These are phyloP conservation scores for Caenorhabditis sulstoni DNA, from an alignment of 2,888 invertebrate species.

Conservation along the genomic window DNA sequence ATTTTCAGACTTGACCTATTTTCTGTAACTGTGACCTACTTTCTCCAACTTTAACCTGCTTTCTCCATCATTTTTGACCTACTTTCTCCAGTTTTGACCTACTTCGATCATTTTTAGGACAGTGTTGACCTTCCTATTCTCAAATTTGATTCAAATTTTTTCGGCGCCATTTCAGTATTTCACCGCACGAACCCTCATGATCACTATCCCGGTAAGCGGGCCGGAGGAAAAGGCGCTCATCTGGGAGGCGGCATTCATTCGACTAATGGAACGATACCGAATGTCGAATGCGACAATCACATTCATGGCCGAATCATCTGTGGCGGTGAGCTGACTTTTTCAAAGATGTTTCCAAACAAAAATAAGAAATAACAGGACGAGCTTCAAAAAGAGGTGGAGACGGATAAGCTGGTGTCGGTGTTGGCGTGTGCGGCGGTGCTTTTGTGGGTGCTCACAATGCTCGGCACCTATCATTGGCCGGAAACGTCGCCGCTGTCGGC, in stretches of 20 bases:
- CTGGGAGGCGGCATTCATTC: slow-evolving; percentile 44
- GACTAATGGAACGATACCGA: slow-evolving; percentile 13
- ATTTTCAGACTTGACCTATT: too few relatives aligned
- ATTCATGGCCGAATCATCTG: slow-evolving; percentile 49
- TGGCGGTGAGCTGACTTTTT: slow-evolving; percentile 25
- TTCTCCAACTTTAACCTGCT: too few relatives aligned
- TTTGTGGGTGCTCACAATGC: slow-evolving; percentile 26
- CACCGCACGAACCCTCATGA: slow-evolving; percentile 17
- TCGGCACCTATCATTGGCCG: slow-evolving; percentile 37
- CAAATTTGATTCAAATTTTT: too few relatives aligned
- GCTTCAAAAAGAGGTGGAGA: slow-evolving; percentile 29
- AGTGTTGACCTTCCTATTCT: too few relatives aligned
- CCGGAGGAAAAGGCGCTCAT: background rate
- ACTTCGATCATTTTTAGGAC: too few relatives aligned
- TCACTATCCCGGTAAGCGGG: slow-evolving; percentile 18
- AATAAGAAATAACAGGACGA: slow-evolving; percentile 14
- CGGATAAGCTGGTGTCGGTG: slow-evolving; percentile 44
- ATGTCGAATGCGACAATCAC: too few relatives aligned
- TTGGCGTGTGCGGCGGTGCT: slow-evolving; percentile 39
- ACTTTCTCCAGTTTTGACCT: too few relatives aligned
- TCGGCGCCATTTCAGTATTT: too few relatives aligned
- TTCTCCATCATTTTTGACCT: too few relatives aligned
- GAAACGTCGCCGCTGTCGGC: slow-evolving; percentile 25
- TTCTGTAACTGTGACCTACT: too few relatives aligned
- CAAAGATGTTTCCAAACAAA: too few relatives aligned